Evolutionary conservation across 2,888 invertebrate species (phyloP).

Genomic region (Macrosiphum euphorbiae): DNA sequence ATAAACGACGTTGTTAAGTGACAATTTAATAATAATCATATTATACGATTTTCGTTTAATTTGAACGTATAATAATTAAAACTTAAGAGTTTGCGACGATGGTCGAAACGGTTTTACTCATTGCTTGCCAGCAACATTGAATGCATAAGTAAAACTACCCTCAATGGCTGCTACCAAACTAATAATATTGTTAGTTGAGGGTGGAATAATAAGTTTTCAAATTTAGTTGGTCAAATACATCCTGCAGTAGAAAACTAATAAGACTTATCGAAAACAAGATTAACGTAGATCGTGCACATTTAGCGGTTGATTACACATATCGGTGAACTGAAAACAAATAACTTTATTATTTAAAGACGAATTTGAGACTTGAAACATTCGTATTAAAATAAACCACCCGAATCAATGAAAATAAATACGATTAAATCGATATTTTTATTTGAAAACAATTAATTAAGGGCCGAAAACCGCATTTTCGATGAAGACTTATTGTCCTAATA

Average conservation of each 20-base stretch:
- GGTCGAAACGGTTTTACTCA: background rate
- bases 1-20: background rate
- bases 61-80: background rate
- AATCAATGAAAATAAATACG: background rate
- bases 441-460: background rate
- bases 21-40: background rate
- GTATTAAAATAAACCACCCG: background rate
- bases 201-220: background rate
- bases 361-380: background rate
- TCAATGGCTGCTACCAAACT: background rate
- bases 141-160: background rate
- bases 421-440: background rate
- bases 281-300: background rate
- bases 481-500: background rate
- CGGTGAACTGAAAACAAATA: background rate
- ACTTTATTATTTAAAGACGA: background rate
- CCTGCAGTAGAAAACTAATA: background rate
- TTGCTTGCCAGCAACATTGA: background rate
- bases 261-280: background rate
- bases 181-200: background rate
- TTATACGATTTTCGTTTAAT: background rate
- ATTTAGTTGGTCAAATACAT: slow-evolving; percentile 23
- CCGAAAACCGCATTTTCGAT: background rate
- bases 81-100: background rate
- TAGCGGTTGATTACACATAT: background rate